phyloP scores from a whole-genome alignment of 30 jellyfish, hydroid and myxozoan species.

The Nemopilema nomurai region DNA sequence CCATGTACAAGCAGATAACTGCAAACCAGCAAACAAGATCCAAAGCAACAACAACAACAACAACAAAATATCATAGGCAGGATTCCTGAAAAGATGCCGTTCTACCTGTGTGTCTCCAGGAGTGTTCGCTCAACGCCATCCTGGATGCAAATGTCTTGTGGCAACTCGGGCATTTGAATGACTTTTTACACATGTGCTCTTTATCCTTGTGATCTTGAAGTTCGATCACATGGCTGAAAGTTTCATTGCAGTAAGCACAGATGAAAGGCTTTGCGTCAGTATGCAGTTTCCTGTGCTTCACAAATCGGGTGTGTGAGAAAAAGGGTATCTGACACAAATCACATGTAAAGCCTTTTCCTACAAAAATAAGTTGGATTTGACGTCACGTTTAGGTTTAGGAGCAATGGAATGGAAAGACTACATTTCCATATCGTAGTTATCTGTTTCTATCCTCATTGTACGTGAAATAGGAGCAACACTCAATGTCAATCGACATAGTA shows the following conservation, averaged over 20 bases:
- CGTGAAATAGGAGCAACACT: too few relatives aligned
- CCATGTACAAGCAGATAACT: too few relatives aligned
- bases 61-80: too few relatives aligned
- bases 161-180: slow-evolving; percentile 75
- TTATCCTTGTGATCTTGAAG: slow-evolving; percentile 63
- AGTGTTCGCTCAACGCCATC: slow-evolving; percentile 71
- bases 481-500: too few relatives aligned
- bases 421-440: too few relatives aligned
- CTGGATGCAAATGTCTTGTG: slow-evolving; percentile 73
- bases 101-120: slow-evolving; percentile 83
- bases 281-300: slow-evolving; percentile 73
- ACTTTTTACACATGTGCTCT: slow-evolving; percentile 68
- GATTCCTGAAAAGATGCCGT: too few relatives aligned
- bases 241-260: slow-evolving; percentile 66
- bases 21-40: too few relatives aligned
- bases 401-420: too few relatives aligned
- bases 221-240: slow-evolving; percentile 52
- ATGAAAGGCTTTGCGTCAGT: slow-evolving; percentile 69
- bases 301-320: slow-evolving; percentile 55
- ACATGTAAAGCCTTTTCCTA: slow-evolving; percentile 11
- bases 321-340: slow-evolving; percentile 71
- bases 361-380: too few relatives aligned
- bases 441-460: too few relatives aligned
- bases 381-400: too few relatives aligned
- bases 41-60: too few relatives aligned